Percentiles rank a stretch among this genome's conserved stretches.
These are phyloP conservation scores for Campylomormyrus numenius DNA, from an alignment of 2,113 vertebrate genomes.

Conservation along the genomic window DNA sequence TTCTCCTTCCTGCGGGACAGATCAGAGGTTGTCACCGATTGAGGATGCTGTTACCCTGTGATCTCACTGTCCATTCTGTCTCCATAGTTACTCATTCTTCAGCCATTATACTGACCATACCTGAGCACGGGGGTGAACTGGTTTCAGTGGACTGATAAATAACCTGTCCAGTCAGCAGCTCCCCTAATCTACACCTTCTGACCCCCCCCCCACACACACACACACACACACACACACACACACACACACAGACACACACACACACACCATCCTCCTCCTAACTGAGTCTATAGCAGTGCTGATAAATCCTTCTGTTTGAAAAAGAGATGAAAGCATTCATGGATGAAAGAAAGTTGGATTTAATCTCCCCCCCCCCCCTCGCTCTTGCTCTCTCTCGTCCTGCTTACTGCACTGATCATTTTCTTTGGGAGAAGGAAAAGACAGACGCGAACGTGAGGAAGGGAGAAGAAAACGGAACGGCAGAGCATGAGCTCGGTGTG, in stretches of 20 bases:
- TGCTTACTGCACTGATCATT: slow-evolving; percentile 75
- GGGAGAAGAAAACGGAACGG: slow-evolving; percentile 61
- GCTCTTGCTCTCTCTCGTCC: slow-evolving; percentile 64
- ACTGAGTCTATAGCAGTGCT: slow-evolving; percentile 49
- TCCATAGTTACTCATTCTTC: not conserved
- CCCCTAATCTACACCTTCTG: slow-evolving; percentile 44
- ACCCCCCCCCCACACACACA: slow-evolving; percentile 56
- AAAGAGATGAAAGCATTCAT: slow-evolving; percentile 62
- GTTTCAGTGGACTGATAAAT: not conserved
- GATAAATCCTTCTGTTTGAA: slow-evolving; percentile 89
- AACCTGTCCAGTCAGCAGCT: not conserved
- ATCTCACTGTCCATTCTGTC: not conserved
- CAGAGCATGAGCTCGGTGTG: slow-evolving; percentile 61
- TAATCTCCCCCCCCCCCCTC: slow-evolving; percentile 72
- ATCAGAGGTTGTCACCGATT: not conserved
- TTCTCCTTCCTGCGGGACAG: not conserved
- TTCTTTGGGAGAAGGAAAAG: slow-evolving; percentile 34
- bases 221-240: no score
- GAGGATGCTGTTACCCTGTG: not conserved
- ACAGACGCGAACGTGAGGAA: not conserved
- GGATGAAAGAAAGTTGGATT: slow-evolving; percentile 88
- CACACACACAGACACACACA: slow-evolving; percentile 17
- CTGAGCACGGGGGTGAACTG: not conserved
- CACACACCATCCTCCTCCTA: slow-evolving; percentile 31
- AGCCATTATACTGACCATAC: not conserved